These are phyloP conservation scores for Pseudachorutes palmiensis DNA, from an alignment of 1,140 invertebrate genomes.

Conservation along the genomic window DNA sequence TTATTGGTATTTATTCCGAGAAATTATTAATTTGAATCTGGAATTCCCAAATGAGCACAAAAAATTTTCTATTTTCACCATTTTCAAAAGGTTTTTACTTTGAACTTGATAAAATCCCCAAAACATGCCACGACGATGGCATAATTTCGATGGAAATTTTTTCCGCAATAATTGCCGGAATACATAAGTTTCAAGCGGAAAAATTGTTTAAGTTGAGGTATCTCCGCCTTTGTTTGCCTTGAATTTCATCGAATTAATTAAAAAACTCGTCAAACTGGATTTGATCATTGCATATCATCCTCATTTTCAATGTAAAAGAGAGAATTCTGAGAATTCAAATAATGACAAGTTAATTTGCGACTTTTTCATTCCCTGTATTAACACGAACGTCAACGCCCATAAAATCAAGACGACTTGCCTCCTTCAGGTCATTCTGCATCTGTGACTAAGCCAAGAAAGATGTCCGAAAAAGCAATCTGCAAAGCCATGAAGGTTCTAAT, in stretches of 20 bases:
- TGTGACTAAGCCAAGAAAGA: background rate
- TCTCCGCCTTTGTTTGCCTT: background rate
- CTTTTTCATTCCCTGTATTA: background rate
- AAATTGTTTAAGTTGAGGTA: no score
- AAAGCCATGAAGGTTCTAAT: background rate
- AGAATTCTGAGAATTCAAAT: background rate
- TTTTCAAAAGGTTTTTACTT: no score
- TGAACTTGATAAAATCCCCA: no score
- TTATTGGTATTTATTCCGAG: no score
- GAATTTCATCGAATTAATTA: background rate
- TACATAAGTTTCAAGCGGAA: no score
- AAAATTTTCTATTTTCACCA: no score
- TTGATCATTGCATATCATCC: background rate
- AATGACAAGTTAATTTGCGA: background rate
- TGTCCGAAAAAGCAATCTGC: background rate
- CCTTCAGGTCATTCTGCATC: background rate
- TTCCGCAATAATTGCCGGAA: no score
- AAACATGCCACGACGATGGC: no score
- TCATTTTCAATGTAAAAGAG: no score
- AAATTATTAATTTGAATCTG: no score
- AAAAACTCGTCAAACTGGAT: background rate
- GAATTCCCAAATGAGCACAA: no score
- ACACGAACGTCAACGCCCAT: background rate
- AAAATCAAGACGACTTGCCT: background rate
- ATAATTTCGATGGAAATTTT: no score